Percentiles rank a stretch among this genome's conserved stretches.
phyloP scores from a whole-genome alignment of 2,113 vertebrate species.

The Larimichthys crocea region DNA sequence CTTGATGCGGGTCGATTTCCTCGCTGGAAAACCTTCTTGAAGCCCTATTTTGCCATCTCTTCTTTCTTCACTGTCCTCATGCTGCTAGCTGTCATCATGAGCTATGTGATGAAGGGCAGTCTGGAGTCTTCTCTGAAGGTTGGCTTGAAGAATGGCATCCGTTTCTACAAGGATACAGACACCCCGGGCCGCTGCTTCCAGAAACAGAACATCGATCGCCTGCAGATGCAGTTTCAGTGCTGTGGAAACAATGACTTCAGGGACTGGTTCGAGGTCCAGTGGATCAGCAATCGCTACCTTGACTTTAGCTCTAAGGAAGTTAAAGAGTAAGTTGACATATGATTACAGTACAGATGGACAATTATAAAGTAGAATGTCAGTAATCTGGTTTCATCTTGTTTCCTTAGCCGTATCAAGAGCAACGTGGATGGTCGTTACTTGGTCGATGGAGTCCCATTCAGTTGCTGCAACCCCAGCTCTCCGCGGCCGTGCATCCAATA shows the following conservation, averaged over 20 bases:
- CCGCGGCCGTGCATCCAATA: conserved; percentile 87
- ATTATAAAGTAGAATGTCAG: not conserved
- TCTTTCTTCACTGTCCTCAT: conserved; percentile 84
- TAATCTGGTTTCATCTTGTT: not conserved
- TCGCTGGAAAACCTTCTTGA: conserved; percentile 84
- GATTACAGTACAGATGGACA: not conserved
- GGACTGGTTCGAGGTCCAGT: conserved; percentile 91
- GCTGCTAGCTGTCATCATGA: conserved; percentile 84
- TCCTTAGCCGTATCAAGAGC: conserved; percentile 85
- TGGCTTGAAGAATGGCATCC: conserved; percentile 86
- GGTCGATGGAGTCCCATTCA: conserved; percentile 87
- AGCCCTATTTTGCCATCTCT: conserved; percentile 82
- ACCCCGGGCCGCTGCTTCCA: conserved; percentile 88
- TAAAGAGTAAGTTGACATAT: conserved; percentile 84
- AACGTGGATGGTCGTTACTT: conserved; percentile 88
- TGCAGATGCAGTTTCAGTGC: conserved; percentile 89
- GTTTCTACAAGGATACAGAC: conserved; percentile 90
- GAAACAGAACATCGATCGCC: conserved; percentile 88
- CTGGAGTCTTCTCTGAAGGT: conserved; percentile 85
- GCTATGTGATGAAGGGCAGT: conserved; percentile 84
- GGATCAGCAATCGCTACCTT: conserved; percentile 89
- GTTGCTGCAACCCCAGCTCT: conserved; percentile 88
- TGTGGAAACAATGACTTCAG: conserved; percentile 87
- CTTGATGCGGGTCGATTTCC: conserved; percentile 84
- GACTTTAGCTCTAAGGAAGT: conserved; percentile 87